Percentiles rank a stretch among this genome's conserved stretches.
Evolutionary conservation across 2,113 vertebrate genomes (phyloP).

Genomic region (Epinephelus moara): DNA sequence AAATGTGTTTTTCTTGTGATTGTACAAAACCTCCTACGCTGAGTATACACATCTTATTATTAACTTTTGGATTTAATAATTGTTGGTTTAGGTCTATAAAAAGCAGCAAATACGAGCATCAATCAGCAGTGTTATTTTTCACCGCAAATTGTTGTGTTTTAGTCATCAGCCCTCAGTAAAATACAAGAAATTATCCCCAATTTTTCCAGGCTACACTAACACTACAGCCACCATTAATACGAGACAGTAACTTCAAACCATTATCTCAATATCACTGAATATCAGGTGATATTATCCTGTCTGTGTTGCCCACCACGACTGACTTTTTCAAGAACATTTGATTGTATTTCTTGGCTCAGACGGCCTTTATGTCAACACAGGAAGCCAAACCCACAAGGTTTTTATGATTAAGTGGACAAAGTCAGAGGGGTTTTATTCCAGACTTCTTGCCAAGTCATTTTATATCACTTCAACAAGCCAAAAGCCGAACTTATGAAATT

Average conservation of each 20-base stretch:
- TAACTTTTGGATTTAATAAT: conserved; percentile 19
- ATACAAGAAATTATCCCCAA: conserved; percentile 16
- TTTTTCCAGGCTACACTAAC: conserved; percentile 34
- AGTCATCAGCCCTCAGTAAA: conserved; percentile 3
- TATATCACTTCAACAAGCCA: conserved; percentile 71
- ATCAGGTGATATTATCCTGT: conserved; percentile 71
- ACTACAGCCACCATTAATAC: conserved; percentile 28
- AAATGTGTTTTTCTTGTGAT: conserved; percentile 5
- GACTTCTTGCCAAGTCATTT: conserved; percentile 72
- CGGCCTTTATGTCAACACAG: conserved; percentile 68
- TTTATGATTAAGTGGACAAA: conserved; percentile 81
- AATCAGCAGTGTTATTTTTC: conserved; percentile 16
- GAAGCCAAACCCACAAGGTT: conserved; percentile 79
- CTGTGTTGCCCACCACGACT: conserved; percentile 62
- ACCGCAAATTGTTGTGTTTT: conserved; percentile 17
- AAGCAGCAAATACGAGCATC: conserved; percentile 1
- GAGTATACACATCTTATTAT: not conserved
- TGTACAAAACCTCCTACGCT: not conserved
- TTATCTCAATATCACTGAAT: conserved; percentile 59
- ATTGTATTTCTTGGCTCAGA: conserved; percentile 76
- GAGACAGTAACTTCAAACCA: conserved; percentile 52
- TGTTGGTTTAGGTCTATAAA: conserved; percentile 8
- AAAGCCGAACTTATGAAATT: conserved; percentile 69
- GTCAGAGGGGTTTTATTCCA: conserved; percentile 72
- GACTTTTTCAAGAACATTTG: conserved; percentile 74